phyloP scores from a whole-genome alignment of 2,888 invertebrate species.

The Formica aserva region DNA sequence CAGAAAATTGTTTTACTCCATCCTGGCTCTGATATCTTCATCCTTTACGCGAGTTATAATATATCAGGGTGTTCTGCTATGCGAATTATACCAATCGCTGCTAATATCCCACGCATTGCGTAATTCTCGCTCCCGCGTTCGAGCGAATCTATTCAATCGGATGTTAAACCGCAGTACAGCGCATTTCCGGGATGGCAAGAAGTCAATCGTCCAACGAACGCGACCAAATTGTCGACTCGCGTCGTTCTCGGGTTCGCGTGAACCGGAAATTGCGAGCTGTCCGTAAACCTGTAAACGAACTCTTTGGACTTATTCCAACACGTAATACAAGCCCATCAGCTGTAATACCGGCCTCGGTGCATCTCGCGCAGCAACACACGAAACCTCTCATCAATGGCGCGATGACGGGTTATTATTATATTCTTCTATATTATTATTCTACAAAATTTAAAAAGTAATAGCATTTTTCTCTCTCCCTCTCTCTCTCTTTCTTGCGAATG shows the following conservation, averaged over 20 bases:
- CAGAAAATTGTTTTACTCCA: conserved; percentile 11
- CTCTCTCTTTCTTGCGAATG: background rate
- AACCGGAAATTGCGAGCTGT: conserved; percentile 52
- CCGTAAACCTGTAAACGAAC: conserved; percentile 44
- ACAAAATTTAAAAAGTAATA: conserved; percentile 41
- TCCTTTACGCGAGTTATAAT: conserved; percentile 12
- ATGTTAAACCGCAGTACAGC: conserved; percentile 37
- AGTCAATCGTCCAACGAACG: conserved; percentile 60
- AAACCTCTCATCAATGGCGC: conserved; percentile 42
- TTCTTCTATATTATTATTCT: conserved; percentile 21
- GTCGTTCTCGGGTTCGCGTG: conserved; percentile 34
- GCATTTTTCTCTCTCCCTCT: background rate
- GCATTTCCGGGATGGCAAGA: conserved; percentile 66
- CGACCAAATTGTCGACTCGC: conserved; percentile 47
- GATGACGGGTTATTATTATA: conserved; percentile 32
- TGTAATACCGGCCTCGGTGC: conserved; percentile 14
- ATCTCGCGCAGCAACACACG: conserved; percentile 26
- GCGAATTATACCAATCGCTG: conserved; percentile 44
- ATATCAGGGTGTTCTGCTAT: background rate
- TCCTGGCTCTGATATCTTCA: conserved; percentile 7
- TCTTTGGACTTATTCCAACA: conserved; percentile 45
- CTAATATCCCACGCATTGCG: conserved; percentile 46
- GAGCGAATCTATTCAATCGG: conserved; percentile 51
- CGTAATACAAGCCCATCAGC: conserved; percentile 37
- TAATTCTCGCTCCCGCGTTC: conserved; percentile 57